phyloP scores from a whole-genome alignment of 2,113 vertebrate species.

The Pelvicachromis taeniatus region DNA sequence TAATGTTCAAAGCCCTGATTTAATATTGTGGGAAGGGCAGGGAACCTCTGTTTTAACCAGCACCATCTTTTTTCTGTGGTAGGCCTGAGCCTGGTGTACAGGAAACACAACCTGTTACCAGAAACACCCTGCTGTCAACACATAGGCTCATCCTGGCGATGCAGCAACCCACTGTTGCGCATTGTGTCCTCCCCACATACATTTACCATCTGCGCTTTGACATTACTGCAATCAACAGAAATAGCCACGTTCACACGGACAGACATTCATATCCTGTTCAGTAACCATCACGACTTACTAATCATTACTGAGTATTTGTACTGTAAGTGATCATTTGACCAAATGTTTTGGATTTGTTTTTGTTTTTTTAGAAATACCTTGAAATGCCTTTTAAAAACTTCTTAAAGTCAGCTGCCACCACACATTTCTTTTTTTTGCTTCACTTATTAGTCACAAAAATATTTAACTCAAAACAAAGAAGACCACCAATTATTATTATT shows the following conservation, averaged over 20 bases:
- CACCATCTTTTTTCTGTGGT: neutral
- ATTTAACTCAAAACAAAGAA: neutral
- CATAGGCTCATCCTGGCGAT: neutral
- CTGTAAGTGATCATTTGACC: neutral
- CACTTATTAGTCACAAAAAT: neutral
- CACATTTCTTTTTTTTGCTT: neutral
- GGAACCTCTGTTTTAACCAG: neutral
- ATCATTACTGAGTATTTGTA: neutral
- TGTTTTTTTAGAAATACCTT: neutral
- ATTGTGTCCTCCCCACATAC: neutral
- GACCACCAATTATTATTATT: neutral
- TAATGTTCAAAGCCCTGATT: neutral
- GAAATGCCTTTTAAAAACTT: neutral
- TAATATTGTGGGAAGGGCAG: neutral
- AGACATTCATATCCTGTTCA: neutral
- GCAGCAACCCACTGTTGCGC: neutral
- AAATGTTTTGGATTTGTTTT: neutral
- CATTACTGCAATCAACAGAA: neutral
- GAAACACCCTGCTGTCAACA: conserved; percentile 19
- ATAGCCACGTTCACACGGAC: neutral
- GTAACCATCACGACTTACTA: neutral
- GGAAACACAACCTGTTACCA: conserved; percentile 35
- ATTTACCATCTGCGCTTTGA: neutral
- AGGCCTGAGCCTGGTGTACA: neutral
- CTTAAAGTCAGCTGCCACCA: neutral